Percentiles rank a stretch among this genome's conserved stretches.
Evolutionary conservation across 2,888 invertebrate genomes (phyloP).

Genomic region (Thumatha senex): DNA sequence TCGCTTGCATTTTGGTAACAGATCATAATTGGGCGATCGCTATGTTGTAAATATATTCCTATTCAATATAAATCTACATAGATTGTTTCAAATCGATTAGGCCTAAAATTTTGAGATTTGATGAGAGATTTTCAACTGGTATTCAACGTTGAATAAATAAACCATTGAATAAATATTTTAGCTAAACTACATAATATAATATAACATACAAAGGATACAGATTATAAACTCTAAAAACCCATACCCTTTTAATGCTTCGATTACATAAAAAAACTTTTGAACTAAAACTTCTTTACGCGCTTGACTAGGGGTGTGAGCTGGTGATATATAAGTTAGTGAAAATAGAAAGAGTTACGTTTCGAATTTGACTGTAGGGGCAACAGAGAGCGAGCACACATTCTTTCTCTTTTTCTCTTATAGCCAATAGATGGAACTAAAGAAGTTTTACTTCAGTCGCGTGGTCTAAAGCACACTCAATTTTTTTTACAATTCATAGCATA

Average conservation of each 20-base stretch:
- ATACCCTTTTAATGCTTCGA: conserved; percentile 10
- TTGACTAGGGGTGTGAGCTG: no score
- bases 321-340: no score
- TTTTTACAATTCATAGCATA: no score
- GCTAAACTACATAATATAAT: conserved; percentile 28
- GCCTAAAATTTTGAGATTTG: conserved; percentile 21
- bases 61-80: conserved; percentile 5
- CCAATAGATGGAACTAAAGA: no score
- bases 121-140: conserved; percentile 15
- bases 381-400: no score
- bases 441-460: no score
- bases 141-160: conserved; percentile 13
- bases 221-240: conserved; percentile 18
- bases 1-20: conserved; percentile 31
- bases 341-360: no score
- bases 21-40: conserved; percentile 32
- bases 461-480: no score
- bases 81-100: conserved; percentile 21
- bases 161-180: conserved; percentile 28
- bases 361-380: no score
- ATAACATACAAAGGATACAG: conserved; percentile 19
- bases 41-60: neutral
- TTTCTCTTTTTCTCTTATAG: no score
- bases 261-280: neutral
- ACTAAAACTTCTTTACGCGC: no score